Evolutionary conservation across 2,888 invertebrate species (phyloP), one percentile per base, ranked within the genome.

Genomic region (Polia nebulosa): DNA sequence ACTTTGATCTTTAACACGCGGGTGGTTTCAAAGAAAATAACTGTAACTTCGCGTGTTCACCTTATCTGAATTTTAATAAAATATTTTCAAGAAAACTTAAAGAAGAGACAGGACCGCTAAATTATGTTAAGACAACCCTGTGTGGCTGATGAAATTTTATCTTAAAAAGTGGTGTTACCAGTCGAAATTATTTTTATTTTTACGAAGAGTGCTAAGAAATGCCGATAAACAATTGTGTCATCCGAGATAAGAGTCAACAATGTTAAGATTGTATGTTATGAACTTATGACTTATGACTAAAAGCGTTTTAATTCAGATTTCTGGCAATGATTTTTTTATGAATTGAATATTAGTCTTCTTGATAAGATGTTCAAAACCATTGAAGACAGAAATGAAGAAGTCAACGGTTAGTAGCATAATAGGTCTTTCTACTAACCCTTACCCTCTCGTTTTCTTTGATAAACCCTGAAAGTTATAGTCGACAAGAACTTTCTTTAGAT

Each of bases 131-230:
- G 74, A 53, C 72, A 82, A 56, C 77, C 69, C 62, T 68, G 45
- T 27, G n/a, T 53, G 15, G 41, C 55, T 71, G 67, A 67, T 55
- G 67, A 84, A 83, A 79, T 82, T 64, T 80, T 81, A 83, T 85
- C 80, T 78, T 66, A 82, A 85, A 83, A 87, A 82, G 62, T 68
- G 56, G 78, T 81, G 76, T 80, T 82, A 67, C 82, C 76, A 82
- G 72, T 69, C 77, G 60, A 62, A 81, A 77, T 79, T 73, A 55
- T 75, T 78, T 51, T 82, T 83, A 75, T 72, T 85, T 72, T 75
- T 55, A 72, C 63, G 66, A 71, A 63, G 39, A 39, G 22, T 45
- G 57, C 39, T 55, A 71, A 78, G 55, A 65, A 68, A 66, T 67
- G 17, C 7, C 67, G 76, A 65, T 81, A 76, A 78, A 74, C 67